Evolutionary conservation across 2,113 vertebrate genomes (phyloP), one percentile per base, ranked within the genome.

Genomic region (Tichodroma muraria): DNA sequence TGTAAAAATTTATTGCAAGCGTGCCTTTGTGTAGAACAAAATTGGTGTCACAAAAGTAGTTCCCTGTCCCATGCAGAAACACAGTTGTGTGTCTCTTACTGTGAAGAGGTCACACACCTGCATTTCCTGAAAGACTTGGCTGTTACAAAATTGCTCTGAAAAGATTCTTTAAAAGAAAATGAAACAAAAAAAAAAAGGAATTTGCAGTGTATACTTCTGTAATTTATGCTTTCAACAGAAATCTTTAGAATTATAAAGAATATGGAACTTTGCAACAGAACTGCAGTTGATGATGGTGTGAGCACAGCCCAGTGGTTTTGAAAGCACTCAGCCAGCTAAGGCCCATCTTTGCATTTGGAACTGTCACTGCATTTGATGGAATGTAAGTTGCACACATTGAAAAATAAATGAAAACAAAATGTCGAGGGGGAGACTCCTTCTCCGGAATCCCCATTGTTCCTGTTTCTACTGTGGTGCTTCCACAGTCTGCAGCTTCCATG

Each of bases 1-100:
- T 66, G 92, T 97, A 97, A 97, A 96, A 96, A 96, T 95, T 94
- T 96, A 96, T 95, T 95, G 96, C 96, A 97, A 95, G 93, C 77
- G 45, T 95, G 96, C 81, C 86, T 97, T 93, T 64, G 92, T 94
- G 90, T 95, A 90, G 92, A 96, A 94, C 88, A 95, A 94, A 96
- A 91, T 80, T 4, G 30, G 89, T 95, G 95, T 91, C 95, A 96
- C 86, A 78, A 87, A 96, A 96, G 80, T 92, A 86, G 96, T 91
- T 94, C 96, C 94, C 95, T 69, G 85, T 93, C 94, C 91, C 88
- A 63, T 47, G 78, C 76, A 92, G 95, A 88, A 96, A 95, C 40
- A 63, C 94, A 93, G 76, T 2, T 95, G 93, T 72, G 91, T 78
- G n/a, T n/a, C 70, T 91, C 90, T 52, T 53, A 18, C 33, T 0